Percentiles rank a stretch among this genome's conserved stretches.
phyloP scores from a whole-genome alignment of 2,797 vertebrate species.

The Crotalus adamanteus region DNA sequence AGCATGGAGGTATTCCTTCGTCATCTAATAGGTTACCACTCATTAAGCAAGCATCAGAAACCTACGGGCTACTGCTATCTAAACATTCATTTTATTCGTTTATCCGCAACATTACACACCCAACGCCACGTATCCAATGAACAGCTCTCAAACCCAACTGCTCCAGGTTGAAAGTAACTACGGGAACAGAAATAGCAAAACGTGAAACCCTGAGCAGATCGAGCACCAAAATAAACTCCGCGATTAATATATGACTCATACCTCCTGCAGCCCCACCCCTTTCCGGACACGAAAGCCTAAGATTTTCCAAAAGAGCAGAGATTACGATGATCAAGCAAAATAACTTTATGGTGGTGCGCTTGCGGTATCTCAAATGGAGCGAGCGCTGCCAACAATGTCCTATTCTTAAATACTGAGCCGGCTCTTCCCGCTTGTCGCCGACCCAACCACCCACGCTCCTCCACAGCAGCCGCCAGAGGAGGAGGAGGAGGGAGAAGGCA shows the following conservation, averaged over 20 bases:
- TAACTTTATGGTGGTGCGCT: background rate
- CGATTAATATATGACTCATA: conserved; percentile 50
- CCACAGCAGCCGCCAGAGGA: background rate
- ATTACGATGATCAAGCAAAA: background rate
- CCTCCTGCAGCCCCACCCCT: conserved; percentile 50
- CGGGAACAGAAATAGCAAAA: background rate
- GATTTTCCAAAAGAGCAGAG: background rate
- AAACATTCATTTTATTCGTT: background rate
- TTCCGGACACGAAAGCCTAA: conserved; percentile 43
- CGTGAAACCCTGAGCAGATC: background rate
- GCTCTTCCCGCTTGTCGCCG: background rate
- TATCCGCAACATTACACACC: background rate
- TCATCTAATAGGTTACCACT: background rate
- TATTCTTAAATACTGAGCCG: background rate
- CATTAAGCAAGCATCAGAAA: background rate
- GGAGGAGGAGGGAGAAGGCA: background rate
- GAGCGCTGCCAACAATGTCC: background rate
- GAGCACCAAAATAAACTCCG: background rate
- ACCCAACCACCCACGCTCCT: no score
- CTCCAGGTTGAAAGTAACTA: background rate
- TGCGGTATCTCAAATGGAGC: background rate
- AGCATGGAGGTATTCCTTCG: background rate
- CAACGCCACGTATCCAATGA: background rate
- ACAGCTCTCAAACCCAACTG: background rate
- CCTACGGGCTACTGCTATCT: no score